A percentile compares a stretch with the other conserved stretches of the same genome.
Conservation (phyloP, 2,888 invertebrate genomes). For the Mamestra brassicae region DNA sequence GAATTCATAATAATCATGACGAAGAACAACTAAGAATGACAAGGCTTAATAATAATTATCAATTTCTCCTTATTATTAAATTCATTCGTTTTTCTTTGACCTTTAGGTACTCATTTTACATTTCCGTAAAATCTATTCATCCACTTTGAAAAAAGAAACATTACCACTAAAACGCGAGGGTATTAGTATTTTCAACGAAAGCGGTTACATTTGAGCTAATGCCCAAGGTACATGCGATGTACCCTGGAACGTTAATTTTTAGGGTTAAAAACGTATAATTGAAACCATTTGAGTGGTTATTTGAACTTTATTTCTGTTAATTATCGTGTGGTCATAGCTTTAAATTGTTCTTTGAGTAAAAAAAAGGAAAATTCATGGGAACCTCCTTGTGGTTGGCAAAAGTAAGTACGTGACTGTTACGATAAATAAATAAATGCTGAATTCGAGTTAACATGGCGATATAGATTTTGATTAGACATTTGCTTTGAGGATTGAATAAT, state of each 20-base stretch:
- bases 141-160: constrained; percentile 21
- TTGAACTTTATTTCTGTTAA: constrained; percentile 43
- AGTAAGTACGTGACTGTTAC: constrained; percentile 13
- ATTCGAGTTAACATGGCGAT: constrained; percentile 3
- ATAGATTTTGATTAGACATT: too few relatives aligned
- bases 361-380: constrained; percentile 22
- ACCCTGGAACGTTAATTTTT: constrained; percentile 61
- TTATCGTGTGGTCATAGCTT: constrained; percentile 31
- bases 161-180: constrained; percentile 55
- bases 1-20: too few relatives aligned
- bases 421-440: constrained; percentile 6
- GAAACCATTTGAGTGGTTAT: constrained; percentile 41
- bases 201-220: constrained; percentile 65
- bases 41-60: too few relatives aligned
- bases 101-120: constrained; percentile 2
- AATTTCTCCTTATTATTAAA: too few relatives aligned
- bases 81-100: background rate
- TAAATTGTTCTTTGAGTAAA: constrained; percentile 15
- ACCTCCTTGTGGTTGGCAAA: background rate
- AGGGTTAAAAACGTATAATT: constrained; percentile 53
- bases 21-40: too few relatives aligned
- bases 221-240: constrained; percentile 66
- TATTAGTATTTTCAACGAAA: constrained; percentile 68
- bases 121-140: constrained; percentile 4
- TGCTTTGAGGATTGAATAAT: too few relatives aligned